Conservation (phyloP, 2,888 invertebrate genomes). For the Caprella mutica region DNA sequence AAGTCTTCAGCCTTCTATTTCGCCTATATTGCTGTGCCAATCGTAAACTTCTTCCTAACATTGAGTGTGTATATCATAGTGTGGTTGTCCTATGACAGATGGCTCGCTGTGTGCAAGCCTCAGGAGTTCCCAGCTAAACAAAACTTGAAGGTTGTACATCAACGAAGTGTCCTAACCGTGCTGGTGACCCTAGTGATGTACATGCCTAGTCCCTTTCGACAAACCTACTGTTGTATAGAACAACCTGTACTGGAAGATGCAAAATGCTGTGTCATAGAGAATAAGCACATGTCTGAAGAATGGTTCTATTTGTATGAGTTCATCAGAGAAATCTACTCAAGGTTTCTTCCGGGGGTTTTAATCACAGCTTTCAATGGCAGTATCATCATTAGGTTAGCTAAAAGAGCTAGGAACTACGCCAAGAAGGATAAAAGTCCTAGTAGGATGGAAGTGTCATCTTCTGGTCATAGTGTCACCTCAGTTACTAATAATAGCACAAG, state of each 20-base stretch:
- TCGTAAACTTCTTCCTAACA: slow-evolving; percentile 45
- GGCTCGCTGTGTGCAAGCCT: slow-evolving; percentile 44
- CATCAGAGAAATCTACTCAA: slow-evolving; percentile 29
- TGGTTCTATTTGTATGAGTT: slow-evolving; percentile 31
- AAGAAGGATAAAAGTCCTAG: no score
- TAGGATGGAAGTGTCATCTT: no score
- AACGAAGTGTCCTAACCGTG: slow-evolving; percentile 20
- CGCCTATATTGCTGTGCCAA: slow-evolving; percentile 44
- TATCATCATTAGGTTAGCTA: slow-evolving; percentile 20
- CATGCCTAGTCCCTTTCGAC: slow-evolving; percentile 26
- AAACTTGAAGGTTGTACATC: slow-evolving; percentile 23
- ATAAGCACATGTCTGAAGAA: slow-evolving; percentile 1
- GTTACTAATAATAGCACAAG: no score
- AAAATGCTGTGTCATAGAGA: slow-evolving; percentile 28
- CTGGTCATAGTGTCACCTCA: no score
- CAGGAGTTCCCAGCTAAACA: slow-evolving; percentile 38
- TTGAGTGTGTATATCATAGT: slow-evolving; percentile 46
- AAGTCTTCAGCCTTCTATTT: slow-evolving; percentile 40
- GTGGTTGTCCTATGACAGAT: slow-evolving; percentile 45
- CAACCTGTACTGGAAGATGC: neutral
- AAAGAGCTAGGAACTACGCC: slow-evolving; percentile 5
- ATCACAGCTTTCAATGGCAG: slow-evolving; percentile 29
- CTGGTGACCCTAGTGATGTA: slow-evolving; percentile 24
- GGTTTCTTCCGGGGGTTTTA: slow-evolving; percentile 27
- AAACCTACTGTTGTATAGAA: slow-evolving; percentile 21